Conservation (phyloP, 1,140 invertebrate species). For the Colletes gigas region DNA sequence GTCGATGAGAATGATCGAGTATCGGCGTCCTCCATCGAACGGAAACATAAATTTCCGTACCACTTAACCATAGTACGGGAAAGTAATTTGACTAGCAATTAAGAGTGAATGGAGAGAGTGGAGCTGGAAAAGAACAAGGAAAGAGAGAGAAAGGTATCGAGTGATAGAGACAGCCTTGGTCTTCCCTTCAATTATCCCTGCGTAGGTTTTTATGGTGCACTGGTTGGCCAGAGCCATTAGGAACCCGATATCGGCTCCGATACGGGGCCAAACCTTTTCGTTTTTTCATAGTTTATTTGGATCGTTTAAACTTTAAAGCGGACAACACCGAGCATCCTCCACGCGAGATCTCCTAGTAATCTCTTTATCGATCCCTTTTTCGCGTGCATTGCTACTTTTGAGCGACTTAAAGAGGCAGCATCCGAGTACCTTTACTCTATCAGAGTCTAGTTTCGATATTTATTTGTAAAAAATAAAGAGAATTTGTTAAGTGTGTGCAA, state of each 20-base stretch:
- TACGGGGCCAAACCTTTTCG: slow-evolving; percentile 40
- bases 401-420: too few relatives aligned
- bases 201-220: slow-evolving; percentile 73
- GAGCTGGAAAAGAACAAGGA: background rate
- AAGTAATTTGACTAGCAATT: slow-evolving; percentile 74
- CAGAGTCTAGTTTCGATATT: too few relatives aligned
- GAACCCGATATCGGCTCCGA: slow-evolving; percentile 74
- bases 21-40: slow-evolving; percentile 4
- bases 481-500: too few relatives aligned
- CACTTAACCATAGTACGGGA: slow-evolving; percentile 64
- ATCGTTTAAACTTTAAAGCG: slow-evolving; percentile 48
- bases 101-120: slow-evolving; percentile 53
- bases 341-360: background rate
- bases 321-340: background rate
- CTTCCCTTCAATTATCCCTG: slow-evolving; percentile 76
- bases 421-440: too few relatives aligned
- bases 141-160: slow-evolving; percentile 47
- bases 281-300: slow-evolving; percentile 49
- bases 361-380: background rate
- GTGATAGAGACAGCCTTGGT: slow-evolving; percentile 59
- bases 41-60: slow-evolving; percentile 71
- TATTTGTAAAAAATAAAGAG: too few relatives aligned
- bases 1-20: too few relatives aligned
- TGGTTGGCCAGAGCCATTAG: slow-evolving; percentile 77
- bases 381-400: too few relatives aligned